Conservation (phyloP, 30 jellyfish, hydroid and myxozoan species). For the Aurelia coerulea region DNA sequence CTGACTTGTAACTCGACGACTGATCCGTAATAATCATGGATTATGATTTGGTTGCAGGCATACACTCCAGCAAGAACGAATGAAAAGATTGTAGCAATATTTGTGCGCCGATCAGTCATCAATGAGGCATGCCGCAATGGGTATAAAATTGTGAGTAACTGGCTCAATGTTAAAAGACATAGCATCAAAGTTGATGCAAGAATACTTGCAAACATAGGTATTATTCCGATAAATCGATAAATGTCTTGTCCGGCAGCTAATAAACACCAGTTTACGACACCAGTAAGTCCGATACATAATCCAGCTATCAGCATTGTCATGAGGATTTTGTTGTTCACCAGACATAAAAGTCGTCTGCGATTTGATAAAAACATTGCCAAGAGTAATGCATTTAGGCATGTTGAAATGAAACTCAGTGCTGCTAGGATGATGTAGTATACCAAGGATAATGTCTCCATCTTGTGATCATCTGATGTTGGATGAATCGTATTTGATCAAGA, state of each 20-base stretch:
- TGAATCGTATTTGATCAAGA: too few relatives aligned
- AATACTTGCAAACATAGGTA: constrained; percentile 56
- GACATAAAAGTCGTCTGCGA: constrained; percentile 18
- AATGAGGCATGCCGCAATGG: constrained; percentile 56
- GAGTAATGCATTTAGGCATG: constrained; percentile 13
- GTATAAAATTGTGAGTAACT: constrained; percentile 12
- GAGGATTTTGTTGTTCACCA: constrained; percentile 36
- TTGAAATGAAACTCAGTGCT: constrained; percentile 10
- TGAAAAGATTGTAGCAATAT: constrained; percentile 3
- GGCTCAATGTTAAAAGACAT: constrained; percentile 44
- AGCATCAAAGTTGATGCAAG: constrained; percentile 32
- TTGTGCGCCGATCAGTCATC: constrained; percentile 25
- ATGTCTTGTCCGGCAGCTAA: background rate
- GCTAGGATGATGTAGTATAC: constrained; percentile 26
- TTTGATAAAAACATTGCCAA: constrained; percentile 34
- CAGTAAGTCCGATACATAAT: constrained; percentile 45
- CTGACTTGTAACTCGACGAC: constrained; percentile 24
- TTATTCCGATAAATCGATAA: constrained; percentile 46
- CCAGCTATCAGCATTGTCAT: constrained; percentile 50
- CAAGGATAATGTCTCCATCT: constrained; percentile 27
- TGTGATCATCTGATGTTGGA: background rate
- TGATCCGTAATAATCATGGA: background rate
- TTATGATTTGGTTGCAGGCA: constrained; percentile 15
- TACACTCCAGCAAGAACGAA: constrained; percentile 16
- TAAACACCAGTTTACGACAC: constrained; percentile 42